These are phyloP conservation scores for Caenorhabditis briggsae DNA, from an alignment of 1,140 invertebrate species.

Conservation along the genomic window DNA sequence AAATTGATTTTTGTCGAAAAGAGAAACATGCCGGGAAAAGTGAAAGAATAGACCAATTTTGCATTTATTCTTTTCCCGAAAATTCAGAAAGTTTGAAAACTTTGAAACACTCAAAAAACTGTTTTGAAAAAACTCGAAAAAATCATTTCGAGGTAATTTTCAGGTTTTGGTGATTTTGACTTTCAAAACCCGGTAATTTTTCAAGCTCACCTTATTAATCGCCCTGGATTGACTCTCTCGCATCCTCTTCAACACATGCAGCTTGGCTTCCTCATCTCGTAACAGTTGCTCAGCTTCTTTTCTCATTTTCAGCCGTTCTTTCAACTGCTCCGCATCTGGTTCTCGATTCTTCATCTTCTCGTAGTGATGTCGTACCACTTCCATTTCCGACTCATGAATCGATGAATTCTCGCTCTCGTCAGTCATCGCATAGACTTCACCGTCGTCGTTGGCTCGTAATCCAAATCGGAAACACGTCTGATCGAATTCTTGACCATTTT, in stretches of 20 bases:
- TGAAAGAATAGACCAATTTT: too few relatives aligned
- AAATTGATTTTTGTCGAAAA: too few relatives aligned
- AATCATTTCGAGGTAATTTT: too few relatives aligned
- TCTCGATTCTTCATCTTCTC: slow-evolving; percentile 62
- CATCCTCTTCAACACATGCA: slow-evolving; percentile 72
- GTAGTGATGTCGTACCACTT: slow-evolving; percentile 65
- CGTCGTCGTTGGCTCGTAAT: slow-evolving; percentile 27
- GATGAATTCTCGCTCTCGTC: slow-evolving; percentile 77
- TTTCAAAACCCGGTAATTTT: too few relatives aligned
- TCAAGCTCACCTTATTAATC: too few relatives aligned
- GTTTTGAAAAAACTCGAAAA: too few relatives aligned
- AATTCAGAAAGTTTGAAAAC: too few relatives aligned
- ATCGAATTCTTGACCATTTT: slow-evolving; percentile 2
- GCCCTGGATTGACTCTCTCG: slow-evolving; percentile 40
- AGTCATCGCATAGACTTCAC: slow-evolving; percentile 63
- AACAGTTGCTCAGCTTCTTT: slow-evolving; percentile 69
- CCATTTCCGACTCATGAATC: slow-evolving; percentile 70
- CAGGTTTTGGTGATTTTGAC: too few relatives aligned
- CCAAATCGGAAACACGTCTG: slow-evolving; percentile 52
- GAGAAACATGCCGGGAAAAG: too few relatives aligned
- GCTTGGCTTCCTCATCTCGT: slow-evolving; percentile 72
- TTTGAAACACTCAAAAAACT: too few relatives aligned
- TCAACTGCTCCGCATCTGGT: slow-evolving; percentile 64
- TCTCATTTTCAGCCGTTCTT: slow-evolving; percentile 70
- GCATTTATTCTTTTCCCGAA: too few relatives aligned